A percentile compares a stretch with the other conserved stretches of the same genome.
These are phyloP conservation scores for Coptodon bakossiorum DNA, from an alignment of 2,113 vertebrate genomes.

Conservation along the genomic window DNA sequence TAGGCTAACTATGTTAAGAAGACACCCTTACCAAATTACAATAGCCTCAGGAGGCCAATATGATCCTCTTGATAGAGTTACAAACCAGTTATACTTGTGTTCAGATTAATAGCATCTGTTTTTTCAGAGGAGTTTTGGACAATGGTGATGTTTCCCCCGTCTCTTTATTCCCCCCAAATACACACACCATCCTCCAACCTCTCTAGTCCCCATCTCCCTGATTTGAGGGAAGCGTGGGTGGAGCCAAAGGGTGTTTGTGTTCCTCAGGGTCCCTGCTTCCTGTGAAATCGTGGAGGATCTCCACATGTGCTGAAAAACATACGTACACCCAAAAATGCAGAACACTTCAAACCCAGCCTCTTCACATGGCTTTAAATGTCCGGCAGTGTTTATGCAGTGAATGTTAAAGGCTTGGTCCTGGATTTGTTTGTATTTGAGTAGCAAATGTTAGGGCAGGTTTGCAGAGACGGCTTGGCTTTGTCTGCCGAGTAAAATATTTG, in stretches of 20 bases:
- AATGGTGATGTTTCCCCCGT: background rate
- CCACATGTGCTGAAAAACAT: conserved; percentile 36
- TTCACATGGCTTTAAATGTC: background rate
- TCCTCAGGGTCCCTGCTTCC: conserved; percentile 52
- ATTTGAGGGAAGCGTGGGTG: conserved; percentile 54
- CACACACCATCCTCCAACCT: background rate
- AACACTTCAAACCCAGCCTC: background rate
- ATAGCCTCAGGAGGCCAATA: conserved; percentile 23
- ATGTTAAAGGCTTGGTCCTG: background rate
- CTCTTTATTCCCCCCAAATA: background rate
- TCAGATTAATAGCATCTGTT: background rate
- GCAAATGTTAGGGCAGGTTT: background rate
- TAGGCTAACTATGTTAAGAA: background rate
- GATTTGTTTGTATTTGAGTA: background rate
- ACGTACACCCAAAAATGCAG: background rate
- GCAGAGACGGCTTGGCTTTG: background rate
- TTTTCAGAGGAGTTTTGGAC: background rate
- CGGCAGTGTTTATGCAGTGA: background rate
- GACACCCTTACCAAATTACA: conserved; percentile 36
- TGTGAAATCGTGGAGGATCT: conserved; percentile 30
- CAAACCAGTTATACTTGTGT: conserved; percentile 35
- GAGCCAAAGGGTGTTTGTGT: conserved; percentile 42
- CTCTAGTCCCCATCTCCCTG: conserved; percentile 15
- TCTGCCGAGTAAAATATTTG: background rate
- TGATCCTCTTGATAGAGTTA: conserved; percentile 13